Evolutionary conservation across 2,888 invertebrate genomes (phyloP).

Genomic region (Piscicola geometra): DNA sequence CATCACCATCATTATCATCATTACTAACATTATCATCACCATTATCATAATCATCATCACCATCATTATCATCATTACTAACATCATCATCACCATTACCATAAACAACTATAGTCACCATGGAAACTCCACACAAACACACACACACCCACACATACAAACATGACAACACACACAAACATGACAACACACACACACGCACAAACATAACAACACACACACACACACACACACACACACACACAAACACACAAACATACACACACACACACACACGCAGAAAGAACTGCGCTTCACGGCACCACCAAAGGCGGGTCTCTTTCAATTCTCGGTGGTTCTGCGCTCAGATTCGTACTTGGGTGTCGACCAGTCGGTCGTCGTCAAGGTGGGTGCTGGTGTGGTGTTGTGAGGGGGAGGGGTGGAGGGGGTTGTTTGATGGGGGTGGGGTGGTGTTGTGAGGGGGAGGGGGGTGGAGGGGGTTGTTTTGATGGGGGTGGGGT

Average conservation of each 20-base stretch:
- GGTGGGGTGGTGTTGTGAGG: neutral
- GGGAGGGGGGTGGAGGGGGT: neutral
- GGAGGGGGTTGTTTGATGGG: neutral
- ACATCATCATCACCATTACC: no score
- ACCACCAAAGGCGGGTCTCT: slow-evolving; percentile 84
- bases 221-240: no score
- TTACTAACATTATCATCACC: no score
- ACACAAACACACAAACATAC: neutral
- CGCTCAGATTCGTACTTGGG: slow-evolving; percentile 95
- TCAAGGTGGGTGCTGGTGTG: slow-evolving; percentile 42
- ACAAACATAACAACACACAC: no score
- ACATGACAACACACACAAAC: no score
- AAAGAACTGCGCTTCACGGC: slow-evolving; percentile 89
- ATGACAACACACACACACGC: no score
- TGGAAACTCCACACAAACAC: no score
- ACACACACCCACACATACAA: no score
- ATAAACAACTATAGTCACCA: no score
- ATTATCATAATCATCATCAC: no score
- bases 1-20: no score
- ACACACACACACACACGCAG: slow-evolving; percentile 52
- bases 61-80: no score
- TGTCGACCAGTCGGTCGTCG: slow-evolving; percentile 73
- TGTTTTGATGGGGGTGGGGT: neutral
- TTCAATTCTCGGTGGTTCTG: slow-evolving; percentile 83
- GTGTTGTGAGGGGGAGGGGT: neutral